Evolutionary conservation across 2,113 vertebrate species (phyloP), one percentile per base, ranked within the genome.

Genomic region (Chunga burmeisteri): DNA sequence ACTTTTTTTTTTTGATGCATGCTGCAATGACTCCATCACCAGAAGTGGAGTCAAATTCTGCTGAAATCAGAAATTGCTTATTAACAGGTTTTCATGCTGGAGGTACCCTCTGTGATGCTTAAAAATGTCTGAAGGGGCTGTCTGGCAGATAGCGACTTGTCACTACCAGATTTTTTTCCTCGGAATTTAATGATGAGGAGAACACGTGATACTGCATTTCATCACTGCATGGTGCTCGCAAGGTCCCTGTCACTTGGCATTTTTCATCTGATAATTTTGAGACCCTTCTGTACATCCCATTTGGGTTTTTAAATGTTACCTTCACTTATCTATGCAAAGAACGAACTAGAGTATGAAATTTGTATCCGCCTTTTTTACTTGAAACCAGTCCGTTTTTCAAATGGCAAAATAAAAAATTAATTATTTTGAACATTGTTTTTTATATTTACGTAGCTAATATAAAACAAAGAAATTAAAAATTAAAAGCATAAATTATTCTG

Each of bases 171-270:
- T n/a, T 58, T 34, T 49, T 61, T 32, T 23, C 34, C 9, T 81
- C 13, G 2, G 17, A 62, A 4, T 72, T 81, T 71, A n/a, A 38
- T 16, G 29, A 32, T 36, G 38, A 73, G 47, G 56, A 55, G 68
- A 80, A 36, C 0, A 0, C 4, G 1, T 26, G 40, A 46, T 68
- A 16, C n/a, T 83, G 55, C 23, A 7, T 66, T 88, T 53, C 50
- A 50, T 50, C 56, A 9, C 47, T 79, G 25, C 9, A 1, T 22
- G 5, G 1, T 36, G 67, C 52, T 87, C 6, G 1, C 19, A 58
- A 40, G 52, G 22, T 67, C 27, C 16, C 34, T 68, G 21, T 68
- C 47, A 4, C 26, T 40, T 67, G 77, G 25, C 10, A 3, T 52
- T 89, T 65, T 86, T 56, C 19, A 36, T 71, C n/a, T 67, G 47